Base-by-base conservation (phyloP, 2,797 vertebrate genomes). In the Halcyon smyrnensis region DNA sequence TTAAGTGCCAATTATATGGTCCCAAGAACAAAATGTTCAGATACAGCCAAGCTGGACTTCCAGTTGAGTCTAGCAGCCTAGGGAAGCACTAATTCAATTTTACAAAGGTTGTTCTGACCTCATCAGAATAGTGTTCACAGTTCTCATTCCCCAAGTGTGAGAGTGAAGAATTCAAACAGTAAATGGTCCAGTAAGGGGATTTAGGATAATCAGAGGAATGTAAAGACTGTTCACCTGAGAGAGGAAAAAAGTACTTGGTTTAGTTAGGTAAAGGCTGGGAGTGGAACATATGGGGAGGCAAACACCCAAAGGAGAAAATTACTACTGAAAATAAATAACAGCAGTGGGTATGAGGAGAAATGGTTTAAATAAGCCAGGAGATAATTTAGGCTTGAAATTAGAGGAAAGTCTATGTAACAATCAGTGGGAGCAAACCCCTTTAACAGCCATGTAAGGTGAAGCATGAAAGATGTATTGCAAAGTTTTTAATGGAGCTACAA, bases 381-480 rank as follows among this genome's bases (percentile, higher is more conserved):
- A 81, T 75, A 75, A 91, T 94, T 80, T 54, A 65, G 53, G 20
- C 27, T 94, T 87, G 50, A 90, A 93, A 81, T 81, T 12, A 84
- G 34, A 67, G 25, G 32, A 25, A 74, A 64, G 41, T 68, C 7
- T 0, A 21, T 37, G 7, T 3, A 34, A n/a, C 2, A 48, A 53
- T 62, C 54, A 69, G 21, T 6, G 2, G 30, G 36, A 27, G 15
- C 11, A 75, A 75, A 73, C 1, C 15, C 28, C 32, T 88, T 70
- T 36, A 37, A 11, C 11, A 78, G 12, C 8, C 15, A 2, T 2
- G 7, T 43, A 20, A 86, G 21, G 27, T 64, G 41, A 84, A 74
- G 12, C 1, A 1, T 11, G 53, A 86, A 32, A 1, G 2, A 4
- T 50, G 34, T 7, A 12, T 64, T 28, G 24, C 15, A 37, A 54